A percentile compares a stretch with the other conserved stretches of the same genome.
Conservation (phyloP, 2,113 vertebrate species). For the Jaculus jaculus region DNA sequence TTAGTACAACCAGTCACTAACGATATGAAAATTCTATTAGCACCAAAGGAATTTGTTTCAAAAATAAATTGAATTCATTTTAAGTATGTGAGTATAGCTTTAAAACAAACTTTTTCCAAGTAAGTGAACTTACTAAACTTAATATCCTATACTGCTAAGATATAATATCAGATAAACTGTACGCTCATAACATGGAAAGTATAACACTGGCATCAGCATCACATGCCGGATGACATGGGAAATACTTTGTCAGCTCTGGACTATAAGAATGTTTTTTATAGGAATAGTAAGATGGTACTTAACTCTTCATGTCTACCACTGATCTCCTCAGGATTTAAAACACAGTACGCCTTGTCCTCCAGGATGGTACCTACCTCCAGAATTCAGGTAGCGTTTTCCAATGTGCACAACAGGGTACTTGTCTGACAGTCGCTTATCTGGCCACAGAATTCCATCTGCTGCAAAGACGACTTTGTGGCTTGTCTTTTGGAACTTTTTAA, state of each 20-base stretch:
- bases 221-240: neutral
- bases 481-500: conserved; percentile 93
- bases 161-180: neutral
- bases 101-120: neutral
- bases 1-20: neutral
- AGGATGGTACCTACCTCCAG: conserved; percentile 90
- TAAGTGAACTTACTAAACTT: neutral
- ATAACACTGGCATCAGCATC: neutral
- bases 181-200: neutral
- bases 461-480: conserved; percentile 96
- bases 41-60: neutral
- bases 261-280: neutral
- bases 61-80: neutral
- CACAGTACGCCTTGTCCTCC: neutral
- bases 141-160: neutral
- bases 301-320: neutral
- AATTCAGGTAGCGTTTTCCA: conserved; percentile 96
- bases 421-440: conserved; percentile 92
- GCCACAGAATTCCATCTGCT: conserved; percentile 95
- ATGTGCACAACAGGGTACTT: conserved; percentile 94
- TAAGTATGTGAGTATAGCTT: neutral
- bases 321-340: neutral
- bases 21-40: neutral
- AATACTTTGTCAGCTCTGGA: neutral
- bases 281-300: neutral